Evolutionary conservation across 2,797 vertebrate species (phyloP), one percentile per base, ranked within the genome.

Genomic region (Protosalanx chinensis): DNA sequence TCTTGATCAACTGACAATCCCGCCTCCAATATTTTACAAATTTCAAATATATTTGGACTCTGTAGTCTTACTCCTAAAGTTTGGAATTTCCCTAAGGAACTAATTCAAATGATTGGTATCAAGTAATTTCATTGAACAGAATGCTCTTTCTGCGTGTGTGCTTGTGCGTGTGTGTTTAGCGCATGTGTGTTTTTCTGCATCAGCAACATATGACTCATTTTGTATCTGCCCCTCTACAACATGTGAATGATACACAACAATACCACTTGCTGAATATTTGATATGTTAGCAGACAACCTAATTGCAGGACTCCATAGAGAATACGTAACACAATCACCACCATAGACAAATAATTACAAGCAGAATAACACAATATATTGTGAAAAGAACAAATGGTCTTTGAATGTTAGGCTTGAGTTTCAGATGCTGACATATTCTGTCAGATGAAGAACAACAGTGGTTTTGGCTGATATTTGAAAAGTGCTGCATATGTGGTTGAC

Each of bases 41-140:
- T 51, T 68, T 51, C 30, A 71, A 58, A 70, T 75, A 70, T 73
- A 74, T 75, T 82, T 74, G 62, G 79, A 74, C 62, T 51, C 72
- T 69, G 30, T 41, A 62, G 70, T 60, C 41, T 80, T 69, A 51
- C 49, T 77, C 46, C 67, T 72, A n/a, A 74, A 63, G 67, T 73
- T 75, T 72, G 61, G 64, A 29, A 69, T 72, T 72, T 80, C 68
- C 74, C 75, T 62, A 65, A 67, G 72, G 79, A 70, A 64, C 69
- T 77, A 81, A 83, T 83, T 85, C 80, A 66, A 74, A 57, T 70
- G 67, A 71, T 73, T 83, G 69, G 30, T 70, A 78, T 77, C 75
- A 74, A 75, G 73, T 77, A 63, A 70, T 76, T 74, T 75, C 20
- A 60, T 76, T 77, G 66, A 78, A 72, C 64, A 64, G 69, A 66